phyloP scores from a whole-genome alignment of 2,888 invertebrate species.

The Mythimna loreyi region DNA sequence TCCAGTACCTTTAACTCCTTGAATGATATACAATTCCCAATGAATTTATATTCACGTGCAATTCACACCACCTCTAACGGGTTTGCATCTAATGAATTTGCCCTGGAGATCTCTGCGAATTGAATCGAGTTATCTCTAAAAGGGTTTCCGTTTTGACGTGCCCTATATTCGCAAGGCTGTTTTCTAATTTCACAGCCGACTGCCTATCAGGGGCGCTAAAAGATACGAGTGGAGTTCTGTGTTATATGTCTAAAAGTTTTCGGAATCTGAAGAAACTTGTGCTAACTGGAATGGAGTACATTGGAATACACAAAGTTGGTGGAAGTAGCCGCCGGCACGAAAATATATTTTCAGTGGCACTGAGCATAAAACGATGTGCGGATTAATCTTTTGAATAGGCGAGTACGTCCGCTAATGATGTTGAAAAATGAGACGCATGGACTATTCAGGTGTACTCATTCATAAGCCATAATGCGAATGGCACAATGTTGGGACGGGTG shows the following conservation, averaged over 20 bases:
- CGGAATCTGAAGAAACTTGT: conserved; percentile 52
- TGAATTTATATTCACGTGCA: conserved; percentile 44
- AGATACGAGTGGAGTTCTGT: conserved; percentile 62
- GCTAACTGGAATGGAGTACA: conserved; percentile 50
- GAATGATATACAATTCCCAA: too few relatives aligned
- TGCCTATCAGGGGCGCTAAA: conserved; percentile 68
- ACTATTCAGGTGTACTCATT: conserved; percentile 80
- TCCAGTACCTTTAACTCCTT: too few relatives aligned
- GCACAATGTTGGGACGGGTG: conserved; percentile 85
- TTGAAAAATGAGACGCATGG: conserved; percentile 78
- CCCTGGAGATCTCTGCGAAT: conserved; percentile 62
- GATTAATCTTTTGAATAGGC: conserved; percentile 67
- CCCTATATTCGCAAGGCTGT: conserved; percentile 70
- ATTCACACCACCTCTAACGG: conserved; percentile 46
- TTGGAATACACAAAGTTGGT: conserved; percentile 48
- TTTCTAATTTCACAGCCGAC: conserved; percentile 77
- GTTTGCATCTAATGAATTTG: conserved; percentile 59
- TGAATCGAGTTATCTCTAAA: conserved; percentile 68
- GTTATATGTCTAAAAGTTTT: conserved; percentile 60
- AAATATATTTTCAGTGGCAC: conserved; percentile 50
- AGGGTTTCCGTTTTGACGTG: conserved; percentile 66
- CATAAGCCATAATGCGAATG: conserved; percentile 76
- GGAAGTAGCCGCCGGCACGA: conserved; percentile 25
- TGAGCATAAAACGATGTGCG: conserved; percentile 59
- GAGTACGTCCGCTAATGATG: conserved; percentile 73